Base-by-base conservation (phyloP, 2,888 invertebrate species). In the Acleris cristana region DNA sequence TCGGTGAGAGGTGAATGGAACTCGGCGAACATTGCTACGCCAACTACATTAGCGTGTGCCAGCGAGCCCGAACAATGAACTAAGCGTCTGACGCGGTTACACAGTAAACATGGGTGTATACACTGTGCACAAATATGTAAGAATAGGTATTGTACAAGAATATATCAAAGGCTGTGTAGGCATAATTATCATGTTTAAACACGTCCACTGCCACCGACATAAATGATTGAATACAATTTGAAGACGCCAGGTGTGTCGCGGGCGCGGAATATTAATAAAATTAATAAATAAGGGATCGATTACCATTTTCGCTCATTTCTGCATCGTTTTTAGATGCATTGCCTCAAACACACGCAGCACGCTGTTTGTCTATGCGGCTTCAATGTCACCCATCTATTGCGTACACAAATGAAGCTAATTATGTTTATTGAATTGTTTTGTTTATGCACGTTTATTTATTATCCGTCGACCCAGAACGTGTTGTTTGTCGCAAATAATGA, bases 1-100 rank as follows among this genome's bases (percentile, higher is more conserved):
- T 86, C 86, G 85, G 92, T 90, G 88, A 91, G 92, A 92, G 92
- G 92, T 91, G 90, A 92, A 90, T 88, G 90, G 90, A 89, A 86
- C 85, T n/a, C 82, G 82, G 84, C 79, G 81, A 86, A 83, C 82
- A 88, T 88, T 87, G 90, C 89, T 89, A 89, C 88, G 89, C 89
- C 88, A 86, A 81, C 88, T 82, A 83, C 86, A 87, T 89, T 87
- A 85, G 84, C 83, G 85, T 86, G 87, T 87, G 89, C 89, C 89
- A 86, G 85, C 86, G 83, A 83, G 82, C 84, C 78, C 86, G 90
- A 91, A 91, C 92, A 92, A 92, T 91, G 88, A 92, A 90, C 90
- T 83, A 87, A 82, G 76, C 80, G 81, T 82, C 79, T 88, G 88
- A 88, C 88, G 88, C 81, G 77, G 51, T 57, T 51, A 48, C 75